A percentile compares a stretch with the other conserved stretches of the same genome.
These are phyloP conservation scores for Triops longicaudatus DNA, from an alignment of 1,140 invertebrate species.

Conservation along the genomic window DNA sequence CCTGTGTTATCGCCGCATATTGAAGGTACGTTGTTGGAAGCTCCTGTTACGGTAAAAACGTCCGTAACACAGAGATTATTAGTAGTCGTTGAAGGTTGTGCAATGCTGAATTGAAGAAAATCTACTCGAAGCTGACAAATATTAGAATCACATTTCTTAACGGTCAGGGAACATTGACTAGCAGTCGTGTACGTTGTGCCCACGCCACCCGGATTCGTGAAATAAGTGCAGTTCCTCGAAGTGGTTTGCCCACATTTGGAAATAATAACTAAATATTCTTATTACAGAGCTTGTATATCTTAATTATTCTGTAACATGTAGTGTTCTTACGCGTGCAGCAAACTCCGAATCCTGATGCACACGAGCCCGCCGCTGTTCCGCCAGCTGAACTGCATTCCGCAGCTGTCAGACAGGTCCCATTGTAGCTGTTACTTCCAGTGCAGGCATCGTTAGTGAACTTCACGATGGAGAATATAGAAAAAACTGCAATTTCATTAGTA, in stretches of 20 bases:
- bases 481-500: conserved; percentile 1
- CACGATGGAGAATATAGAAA: conserved; percentile 25
- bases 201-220: conserved; percentile 52
- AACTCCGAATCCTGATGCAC: conserved; percentile 63
- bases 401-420: conserved; percentile 34
- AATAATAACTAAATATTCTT: neutral
- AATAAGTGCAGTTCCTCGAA: conserved; percentile 70
- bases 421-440: conserved; percentile 25
- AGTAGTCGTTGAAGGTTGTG: conserved; percentile 62
- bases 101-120: conserved; percentile 60
- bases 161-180: neutral
- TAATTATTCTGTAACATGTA: neutral
- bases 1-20: conserved; percentile 40
- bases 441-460: conserved; percentile 20
- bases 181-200: neutral
- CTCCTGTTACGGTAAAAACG: conserved; percentile 47
- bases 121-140: conserved; percentile 45
- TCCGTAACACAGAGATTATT: conserved; percentile 52
- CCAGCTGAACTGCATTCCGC: conserved; percentile 52
- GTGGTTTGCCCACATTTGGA: conserved; percentile 54
- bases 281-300: neutral
- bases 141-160: conserved; percentile 21
- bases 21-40: conserved; percentile 37
- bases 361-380: conserved; percentile 52
- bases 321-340: conserved; percentile 57